Evolutionary conservation across 2,888 invertebrate species (phyloP).

Genomic region (Amphipoea oculea): DNA sequence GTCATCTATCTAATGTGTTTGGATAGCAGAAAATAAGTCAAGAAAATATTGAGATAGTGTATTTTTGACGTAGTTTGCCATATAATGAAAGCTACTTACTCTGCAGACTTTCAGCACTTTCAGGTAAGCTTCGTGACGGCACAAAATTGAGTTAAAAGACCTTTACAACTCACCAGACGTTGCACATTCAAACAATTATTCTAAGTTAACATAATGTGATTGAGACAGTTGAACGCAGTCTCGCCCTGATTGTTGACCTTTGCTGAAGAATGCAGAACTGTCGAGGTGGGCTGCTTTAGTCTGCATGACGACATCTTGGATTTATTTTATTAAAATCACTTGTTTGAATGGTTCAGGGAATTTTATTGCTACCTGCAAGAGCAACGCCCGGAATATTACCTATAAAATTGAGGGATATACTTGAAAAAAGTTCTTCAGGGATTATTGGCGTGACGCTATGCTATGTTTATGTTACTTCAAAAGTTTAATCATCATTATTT

Average conservation of each 20-base stretch:
- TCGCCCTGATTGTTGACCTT: conserved; percentile 59
- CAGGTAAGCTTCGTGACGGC: background rate
- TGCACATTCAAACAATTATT: conserved; percentile 20
- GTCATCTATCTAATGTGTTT: background rate
- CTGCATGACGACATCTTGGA: conserved; percentile 40
- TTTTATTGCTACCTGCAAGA: background rate
- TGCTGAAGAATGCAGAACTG: conserved; percentile 60
- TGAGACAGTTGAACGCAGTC: conserved; percentile 34
- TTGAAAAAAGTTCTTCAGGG: background rate
- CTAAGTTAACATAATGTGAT: conserved; percentile 32
- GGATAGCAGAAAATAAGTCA: background rate
- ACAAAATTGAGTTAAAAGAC: background rate
- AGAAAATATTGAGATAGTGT: background rate
- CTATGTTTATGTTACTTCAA: background rate
- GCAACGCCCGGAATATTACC: background rate
- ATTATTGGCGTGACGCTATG: background rate
- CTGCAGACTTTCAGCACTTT: background rate
- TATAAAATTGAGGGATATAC: background rate
- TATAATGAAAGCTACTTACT: background rate
- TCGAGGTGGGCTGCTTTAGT: conserved; percentile 56
- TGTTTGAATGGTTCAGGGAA: background rate
- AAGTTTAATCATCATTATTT: background rate
- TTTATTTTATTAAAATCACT: conserved; percentile 39
- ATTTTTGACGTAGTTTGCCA: background rate
- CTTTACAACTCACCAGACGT: background rate